Base-by-base conservation (phyloP, 2,113 vertebrate species). In the Vidua chalybeata region DNA sequence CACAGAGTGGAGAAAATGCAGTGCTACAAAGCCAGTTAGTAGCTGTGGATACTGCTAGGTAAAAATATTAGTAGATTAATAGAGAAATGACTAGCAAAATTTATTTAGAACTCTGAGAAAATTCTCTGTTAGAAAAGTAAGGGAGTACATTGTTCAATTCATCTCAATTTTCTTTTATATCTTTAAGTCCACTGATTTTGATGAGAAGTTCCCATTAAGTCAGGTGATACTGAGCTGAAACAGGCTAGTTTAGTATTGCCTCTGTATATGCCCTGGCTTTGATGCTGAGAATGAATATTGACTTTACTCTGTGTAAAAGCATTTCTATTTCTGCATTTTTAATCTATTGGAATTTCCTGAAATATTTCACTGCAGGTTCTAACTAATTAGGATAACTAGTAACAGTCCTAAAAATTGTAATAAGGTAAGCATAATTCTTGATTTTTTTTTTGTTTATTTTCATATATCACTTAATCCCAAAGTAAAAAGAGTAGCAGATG, bases 381-480 rank as follows among this genome's bases (percentile, higher is more conserved):
- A 49, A 41, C 30, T 73, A 56, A 76, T 72, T 75, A 89, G 33
- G 23, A 45, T 43, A 84, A 6, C 26, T 72, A 84, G 18, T 26
- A 95, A 66, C 11, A 30, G 45, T 59, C 51, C 62, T 93, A 27
- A 73, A 76, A 55, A 93, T 43, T 7, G 21, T 31, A 83, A 15
- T 35, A 78, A 94, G 67, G 71, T 90, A 88, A 93, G 84, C n/a
- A 49, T 54, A 75, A 84, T 83, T 94, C 27, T 64, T 72, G 48
- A 35, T 72, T 21, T 2, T 43, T 72, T 72, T 68, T 72, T 64
- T 28, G 8, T 23, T 62, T 78, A 33, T 61, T 89, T 95, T 89
- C 46, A 51, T 56, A 69, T 54, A 30, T 14, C 10, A 30, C 16
- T 86, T 96, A 83, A 66, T 73, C 21, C 35, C 59, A 61, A 83